A percentile compares a stretch with the other conserved stretches of the same genome.
These are phyloP conservation scores for Neodon shergylaensis DNA, from an alignment of 2,113 vertebrate genomes.

Conservation along the genomic window DNA sequence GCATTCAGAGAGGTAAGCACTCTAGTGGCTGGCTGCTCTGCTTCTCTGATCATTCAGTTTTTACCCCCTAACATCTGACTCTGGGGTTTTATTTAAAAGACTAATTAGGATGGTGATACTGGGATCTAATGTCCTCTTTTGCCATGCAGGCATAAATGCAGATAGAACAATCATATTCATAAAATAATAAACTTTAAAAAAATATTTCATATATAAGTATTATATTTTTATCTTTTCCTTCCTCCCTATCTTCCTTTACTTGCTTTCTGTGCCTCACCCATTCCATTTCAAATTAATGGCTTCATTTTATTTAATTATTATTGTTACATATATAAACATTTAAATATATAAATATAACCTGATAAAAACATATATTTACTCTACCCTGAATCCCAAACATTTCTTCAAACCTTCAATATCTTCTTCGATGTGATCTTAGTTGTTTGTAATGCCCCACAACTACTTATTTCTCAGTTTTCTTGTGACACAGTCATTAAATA, in stretches of 20 bases:
- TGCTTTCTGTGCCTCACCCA: neutral
- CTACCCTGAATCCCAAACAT: neutral
- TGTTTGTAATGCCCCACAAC: neutral
- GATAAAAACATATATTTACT: neutral
- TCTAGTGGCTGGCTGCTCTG: too few relatives aligned
- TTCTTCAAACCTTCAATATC: neutral
- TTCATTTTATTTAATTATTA: neutral
- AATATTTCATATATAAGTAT: neutral
- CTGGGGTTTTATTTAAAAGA: too few relatives aligned
- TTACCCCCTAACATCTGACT: too few relatives aligned
- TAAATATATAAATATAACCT: neutral
- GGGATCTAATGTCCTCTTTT: neutral
- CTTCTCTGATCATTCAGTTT: too few relatives aligned
- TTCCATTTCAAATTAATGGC: neutral
- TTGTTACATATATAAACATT: neutral
- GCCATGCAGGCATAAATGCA: neutral
- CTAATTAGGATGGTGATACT: neutral
- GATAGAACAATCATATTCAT: neutral
- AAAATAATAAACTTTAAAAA: neutral
- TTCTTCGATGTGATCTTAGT: neutral
- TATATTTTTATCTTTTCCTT: neutral
- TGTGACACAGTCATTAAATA: neutral
- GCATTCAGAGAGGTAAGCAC: too few relatives aligned
- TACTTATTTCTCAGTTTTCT: conserved; percentile 7
- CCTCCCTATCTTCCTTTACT: neutral